Conservation (phyloP, 2,113 vertebrate species). For the Sterna hirundo region DNA sequence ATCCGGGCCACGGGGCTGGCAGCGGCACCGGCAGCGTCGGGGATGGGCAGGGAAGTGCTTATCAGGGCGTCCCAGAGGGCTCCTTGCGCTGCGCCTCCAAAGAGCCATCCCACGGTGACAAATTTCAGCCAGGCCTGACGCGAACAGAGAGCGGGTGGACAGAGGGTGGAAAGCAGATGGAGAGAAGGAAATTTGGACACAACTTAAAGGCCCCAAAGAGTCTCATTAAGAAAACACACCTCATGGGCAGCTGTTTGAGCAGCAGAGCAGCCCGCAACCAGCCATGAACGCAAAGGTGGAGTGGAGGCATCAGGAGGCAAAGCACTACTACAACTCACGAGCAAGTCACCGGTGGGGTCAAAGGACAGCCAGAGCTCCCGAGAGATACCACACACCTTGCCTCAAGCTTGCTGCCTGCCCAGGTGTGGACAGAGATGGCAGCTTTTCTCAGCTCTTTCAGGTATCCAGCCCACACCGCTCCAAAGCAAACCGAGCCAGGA, state of each 20-base stretch:
- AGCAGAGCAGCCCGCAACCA: background rate
- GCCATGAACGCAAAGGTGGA: background rate
- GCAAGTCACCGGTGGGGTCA: background rate
- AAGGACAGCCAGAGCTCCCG: background rate
- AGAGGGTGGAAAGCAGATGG: background rate
- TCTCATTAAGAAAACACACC: background rate
- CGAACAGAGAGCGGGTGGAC: background rate
- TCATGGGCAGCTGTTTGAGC: background rate
- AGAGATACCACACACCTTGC: background rate
- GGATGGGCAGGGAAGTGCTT: fast-evolving
- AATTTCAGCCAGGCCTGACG: background rate
- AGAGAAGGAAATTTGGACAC: background rate
- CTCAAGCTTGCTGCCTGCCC: background rate
- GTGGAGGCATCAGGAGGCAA: background rate
- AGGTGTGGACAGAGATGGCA: background rate
- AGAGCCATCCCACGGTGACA: background rate
- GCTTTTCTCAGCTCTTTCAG: background rate
- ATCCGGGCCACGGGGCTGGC: fast-evolving
- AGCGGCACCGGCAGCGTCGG: fast-evolving
- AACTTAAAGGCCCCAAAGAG: background rate
- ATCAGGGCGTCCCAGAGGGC: fast-evolving
- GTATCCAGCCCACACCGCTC: background rate
- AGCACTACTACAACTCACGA: background rate
- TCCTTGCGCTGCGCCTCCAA: background rate
- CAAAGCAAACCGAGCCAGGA: background rate